These are phyloP conservation scores for Alloplasta piceator DNA, from an alignment of 2,888 invertebrate species.

Conservation along the genomic window DNA sequence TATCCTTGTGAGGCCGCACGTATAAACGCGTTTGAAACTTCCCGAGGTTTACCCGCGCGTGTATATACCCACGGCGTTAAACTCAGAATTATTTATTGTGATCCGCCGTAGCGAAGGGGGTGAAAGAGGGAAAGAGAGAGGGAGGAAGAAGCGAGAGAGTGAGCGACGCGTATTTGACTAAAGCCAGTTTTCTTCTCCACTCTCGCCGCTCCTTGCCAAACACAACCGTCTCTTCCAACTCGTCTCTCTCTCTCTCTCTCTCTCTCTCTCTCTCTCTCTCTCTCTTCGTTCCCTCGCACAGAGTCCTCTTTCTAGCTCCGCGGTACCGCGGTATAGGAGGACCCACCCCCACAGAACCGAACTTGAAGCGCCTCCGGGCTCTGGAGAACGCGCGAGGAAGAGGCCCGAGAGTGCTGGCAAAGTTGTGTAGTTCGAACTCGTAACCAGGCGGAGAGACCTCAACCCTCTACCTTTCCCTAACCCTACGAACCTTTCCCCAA, in stretches of 20 bases:
- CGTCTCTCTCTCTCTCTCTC: constrained; percentile 17
- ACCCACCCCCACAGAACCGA: constrained; percentile 7
- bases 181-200: constrained; percentile 37
- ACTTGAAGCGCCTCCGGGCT: constrained; percentile 62
- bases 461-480: too few species aligned
- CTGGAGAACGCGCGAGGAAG: constrained; percentile 33
- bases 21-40: constrained; percentile 30
- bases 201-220: constrained; percentile 34
- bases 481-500: constrained; percentile 22
- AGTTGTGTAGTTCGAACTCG: constrained; percentile 56
- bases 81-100: constrained; percentile 58
- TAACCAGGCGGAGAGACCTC: constrained; percentile 34
- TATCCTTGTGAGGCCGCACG: not conserved
- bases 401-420: constrained; percentile 43
- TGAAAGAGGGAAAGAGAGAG: not conserved
- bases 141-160: not conserved
- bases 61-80: constrained; percentile 12
- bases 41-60: constrained; percentile 27
- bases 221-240: constrained; percentile 28
- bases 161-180: constrained; percentile 52
- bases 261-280: constrained; percentile 30
- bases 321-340: constrained; percentile 18
- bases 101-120: constrained; percentile 15
- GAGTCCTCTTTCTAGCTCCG: constrained; percentile 3
- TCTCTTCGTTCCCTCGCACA: not conserved